Evolutionary conservation across 2,113 vertebrate genomes (phyloP), one percentile per base, ranked within the genome.

Genomic region (Apteryx owenii): DNA sequence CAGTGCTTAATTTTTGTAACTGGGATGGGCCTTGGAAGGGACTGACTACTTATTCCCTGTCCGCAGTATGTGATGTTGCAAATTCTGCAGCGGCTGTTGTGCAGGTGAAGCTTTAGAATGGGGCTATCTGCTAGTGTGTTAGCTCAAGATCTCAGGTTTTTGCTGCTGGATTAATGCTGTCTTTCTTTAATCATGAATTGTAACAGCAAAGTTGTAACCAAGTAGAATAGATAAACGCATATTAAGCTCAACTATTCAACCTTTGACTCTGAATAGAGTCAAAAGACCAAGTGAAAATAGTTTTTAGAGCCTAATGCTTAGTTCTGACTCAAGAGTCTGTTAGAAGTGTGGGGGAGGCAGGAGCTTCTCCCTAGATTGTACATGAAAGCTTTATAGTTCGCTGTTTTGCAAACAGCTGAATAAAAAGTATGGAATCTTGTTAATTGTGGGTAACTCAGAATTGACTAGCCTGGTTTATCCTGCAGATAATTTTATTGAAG

Each of bases 101-200:
- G 28, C 44, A 73, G 65, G 68, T 83, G 71, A 78, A 75, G 19
- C 46, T 81, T 77, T 21, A 73, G 53, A 72, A 40, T 48, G 17
- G 26, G 29, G 21, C 8, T 70, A 1, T 42, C 51, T 56, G 46
- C 13, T 70, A 3, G 2, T 65, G 20, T 58, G n/a, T 80, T 93
- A 84, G 53, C 70, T 95, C 42, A 71, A 81, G 51, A 79, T 56
- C 29, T 71, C 75, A 87, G 42, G 53, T 58, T 87, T 95, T 84
- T 79, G 29, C 81, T 88, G 53, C 28, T 73, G 85, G 50, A 95
- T 91, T 85, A 83, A 94, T 93, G 85, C 68, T 88, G 85, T 91
- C 71, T 85, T 60, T 89, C 66, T 88, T 85, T 85, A 73, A 50
- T 85, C 1, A 0, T 76, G 58, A 48, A 6, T 94, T 89, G 38